Percentiles rank a stretch among this genome's conserved stretches.
phyloP scores from a whole-genome alignment of 2,888 invertebrate genomes.

The Coelogynopora nodosa region DNA sequence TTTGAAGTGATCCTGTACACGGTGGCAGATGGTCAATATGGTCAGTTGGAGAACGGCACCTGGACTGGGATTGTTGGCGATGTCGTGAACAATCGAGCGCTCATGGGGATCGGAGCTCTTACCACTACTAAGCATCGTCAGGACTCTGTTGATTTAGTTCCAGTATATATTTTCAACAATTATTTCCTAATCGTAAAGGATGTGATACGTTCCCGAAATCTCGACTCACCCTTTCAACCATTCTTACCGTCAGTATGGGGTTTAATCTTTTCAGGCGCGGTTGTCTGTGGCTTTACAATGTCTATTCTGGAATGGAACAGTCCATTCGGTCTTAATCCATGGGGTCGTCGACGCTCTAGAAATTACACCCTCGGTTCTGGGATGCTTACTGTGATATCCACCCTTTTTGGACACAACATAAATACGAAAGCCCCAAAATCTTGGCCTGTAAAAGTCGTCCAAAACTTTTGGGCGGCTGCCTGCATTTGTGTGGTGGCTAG shows the following conservation, averaged over 20 bases:
- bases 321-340: constrained; percentile 38
- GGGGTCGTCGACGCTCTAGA: not conserved
- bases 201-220: not conserved
- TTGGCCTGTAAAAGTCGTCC: constrained; percentile 25
- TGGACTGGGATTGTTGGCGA: constrained; percentile 32
- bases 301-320: constrained; percentile 34
- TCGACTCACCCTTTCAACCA: constrained; percentile 22
- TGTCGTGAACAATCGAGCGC: not conserved
- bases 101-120: constrained; percentile 10
- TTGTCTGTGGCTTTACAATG: constrained; percentile 26
- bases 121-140: constrained; percentile 4
- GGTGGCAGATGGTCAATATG: not conserved
- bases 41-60: constrained; percentile 3
- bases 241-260: constrained; percentile 11
- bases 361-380: constrained; percentile 31
- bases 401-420: constrained; percentile 16
- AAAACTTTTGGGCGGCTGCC: constrained; percentile 32
- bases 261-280: not conserved
- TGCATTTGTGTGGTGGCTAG: constrained; percentile 78
- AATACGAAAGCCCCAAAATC: constrained; percentile 37
- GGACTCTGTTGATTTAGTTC: not conserved
- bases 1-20: constrained; percentile 37
- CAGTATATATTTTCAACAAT: not conserved
- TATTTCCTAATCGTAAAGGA: constrained; percentile 10
- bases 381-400: not conserved